phyloP scores from a whole-genome alignment of 1,140 invertebrate species.

The Lamellibrachia luymesi region DNA sequence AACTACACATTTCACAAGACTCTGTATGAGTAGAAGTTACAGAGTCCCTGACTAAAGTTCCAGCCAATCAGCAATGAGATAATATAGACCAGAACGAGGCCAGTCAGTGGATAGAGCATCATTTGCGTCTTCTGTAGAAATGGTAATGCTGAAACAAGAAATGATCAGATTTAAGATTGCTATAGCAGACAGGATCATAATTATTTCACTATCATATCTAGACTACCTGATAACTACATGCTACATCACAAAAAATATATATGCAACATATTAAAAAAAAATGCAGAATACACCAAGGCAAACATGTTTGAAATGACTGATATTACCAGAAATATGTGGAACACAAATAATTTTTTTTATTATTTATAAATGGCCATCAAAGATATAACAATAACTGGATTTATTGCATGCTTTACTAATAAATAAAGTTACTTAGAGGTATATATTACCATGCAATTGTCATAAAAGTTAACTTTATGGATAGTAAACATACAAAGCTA shows the following conservation, averaged over 20 bases:
- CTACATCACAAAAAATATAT: background rate
- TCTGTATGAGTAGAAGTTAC: constrained; percentile 49
- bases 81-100: constrained; percentile 77
- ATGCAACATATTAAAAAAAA: too few relatives aligned
- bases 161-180: background rate
- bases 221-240: background rate
- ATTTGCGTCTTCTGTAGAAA: constrained; percentile 84
- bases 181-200: background rate
- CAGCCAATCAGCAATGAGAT: constrained; percentile 67
- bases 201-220: background rate
- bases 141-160: constrained; percentile 73
- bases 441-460: too few relatives aligned
- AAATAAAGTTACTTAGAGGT: too few relatives aligned
- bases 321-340: too few relatives aligned
- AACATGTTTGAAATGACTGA: too few relatives aligned
- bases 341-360: too few relatives aligned
- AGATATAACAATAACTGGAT: too few relatives aligned
- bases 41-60: constrained; percentile 58
- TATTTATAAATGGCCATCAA: too few relatives aligned
- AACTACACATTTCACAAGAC: constrained; percentile 27
- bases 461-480: too few relatives aligned
- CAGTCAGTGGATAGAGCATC: constrained; percentile 82
- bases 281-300: too few relatives aligned
- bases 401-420: too few relatives aligned
- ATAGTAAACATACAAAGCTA: too few relatives aligned